Evolutionary conservation across 53 echinoderm and acorn worm genomes (phyloP).

Genomic region (Echinometra lucunter): DNA sequence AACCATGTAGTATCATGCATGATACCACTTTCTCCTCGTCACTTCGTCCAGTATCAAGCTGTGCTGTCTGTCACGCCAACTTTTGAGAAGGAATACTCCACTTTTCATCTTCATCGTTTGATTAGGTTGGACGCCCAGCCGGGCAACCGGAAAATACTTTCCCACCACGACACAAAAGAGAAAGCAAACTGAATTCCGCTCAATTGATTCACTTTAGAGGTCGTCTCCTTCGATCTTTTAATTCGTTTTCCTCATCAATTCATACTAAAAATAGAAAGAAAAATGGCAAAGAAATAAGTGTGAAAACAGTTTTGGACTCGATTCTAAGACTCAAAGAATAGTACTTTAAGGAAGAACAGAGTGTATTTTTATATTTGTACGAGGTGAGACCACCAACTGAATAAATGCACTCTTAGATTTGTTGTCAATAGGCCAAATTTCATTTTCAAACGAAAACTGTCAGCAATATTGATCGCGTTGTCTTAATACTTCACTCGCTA

Average conservation of each 20-base stretch:
- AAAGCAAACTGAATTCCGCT: conserved; percentile 43
- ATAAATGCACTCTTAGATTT: neutral
- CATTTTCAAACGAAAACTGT: conserved; percentile 42
- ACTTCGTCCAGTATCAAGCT: conserved; percentile 9
- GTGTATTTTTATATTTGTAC: neutral
- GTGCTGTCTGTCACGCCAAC: conserved; percentile 35
- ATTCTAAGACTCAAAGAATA: neutral
- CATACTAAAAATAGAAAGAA: neutral
- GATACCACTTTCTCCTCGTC: neutral
- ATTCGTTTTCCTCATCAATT: conserved; percentile 31
- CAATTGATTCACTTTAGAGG: conserved; percentile 57
- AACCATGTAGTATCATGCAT: neutral
- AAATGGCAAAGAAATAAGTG: neutral
- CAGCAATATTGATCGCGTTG: conserved; percentile 66
- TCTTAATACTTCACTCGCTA: conserved; percentile 32
- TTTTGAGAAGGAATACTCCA: conserved; percentile 39
- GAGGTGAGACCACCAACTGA: conserved; percentile 30
- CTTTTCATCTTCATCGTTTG: conserved; percentile 51
- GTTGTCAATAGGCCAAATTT: conserved; percentile 25
- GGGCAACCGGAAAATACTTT: conserved; percentile 63
- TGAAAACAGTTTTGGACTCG: neutral
- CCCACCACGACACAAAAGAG: conserved; percentile 54
- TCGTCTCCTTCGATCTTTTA: conserved; percentile 39
- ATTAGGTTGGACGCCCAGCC: conserved; percentile 51
- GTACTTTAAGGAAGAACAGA: conserved; percentile 18